Conservation (phyloP, 64 coral and sea anemone genomes). For the Catalaphyllia jardinei region DNA sequence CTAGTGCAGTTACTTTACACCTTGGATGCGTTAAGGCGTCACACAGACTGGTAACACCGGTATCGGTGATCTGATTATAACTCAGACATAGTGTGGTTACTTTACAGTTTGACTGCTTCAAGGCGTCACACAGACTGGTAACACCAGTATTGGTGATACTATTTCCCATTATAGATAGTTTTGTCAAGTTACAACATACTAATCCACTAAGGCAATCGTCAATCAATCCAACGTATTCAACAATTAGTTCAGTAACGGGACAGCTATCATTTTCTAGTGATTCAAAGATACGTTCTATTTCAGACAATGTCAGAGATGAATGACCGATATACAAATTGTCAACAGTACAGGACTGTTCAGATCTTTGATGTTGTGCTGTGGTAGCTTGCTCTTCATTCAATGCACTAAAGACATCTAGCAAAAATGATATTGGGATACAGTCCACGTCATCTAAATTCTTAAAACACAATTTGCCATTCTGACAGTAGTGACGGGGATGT, state of each 20-base stretch:
- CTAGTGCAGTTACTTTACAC: too few species aligned
- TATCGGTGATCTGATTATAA: too few species aligned
- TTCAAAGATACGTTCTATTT: neutral
- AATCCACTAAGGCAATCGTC: too few species aligned
- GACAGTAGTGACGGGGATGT: neutral
- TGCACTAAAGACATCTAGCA: constrained; percentile 9
- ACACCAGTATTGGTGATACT: too few species aligned
- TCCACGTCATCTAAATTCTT: constrained; percentile 3
- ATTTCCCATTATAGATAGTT: too few species aligned
- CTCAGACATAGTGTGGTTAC: too few species aligned
- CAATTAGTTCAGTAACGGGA: neutral
- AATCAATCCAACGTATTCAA: neutral
- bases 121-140: too few species aligned
- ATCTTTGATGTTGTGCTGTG: neutral
- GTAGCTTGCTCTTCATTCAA: neutral
- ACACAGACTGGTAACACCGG: too few species aligned
- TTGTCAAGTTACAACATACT: too few species aligned
- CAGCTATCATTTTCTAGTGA: neutral
- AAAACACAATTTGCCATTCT: neutral
- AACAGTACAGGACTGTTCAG: neutral
- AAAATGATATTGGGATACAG: constrained; percentile 15
- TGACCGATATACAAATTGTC: neutral
- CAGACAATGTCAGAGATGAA: neutral
- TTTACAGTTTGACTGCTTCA: too few species aligned
- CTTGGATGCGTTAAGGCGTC: too few species aligned